A percentile compares a stretch with the other conserved stretches of the same genome.
phyloP scores from a whole-genome alignment of 1,140 invertebrate species.

The Condylostylus longicornis region DNA sequence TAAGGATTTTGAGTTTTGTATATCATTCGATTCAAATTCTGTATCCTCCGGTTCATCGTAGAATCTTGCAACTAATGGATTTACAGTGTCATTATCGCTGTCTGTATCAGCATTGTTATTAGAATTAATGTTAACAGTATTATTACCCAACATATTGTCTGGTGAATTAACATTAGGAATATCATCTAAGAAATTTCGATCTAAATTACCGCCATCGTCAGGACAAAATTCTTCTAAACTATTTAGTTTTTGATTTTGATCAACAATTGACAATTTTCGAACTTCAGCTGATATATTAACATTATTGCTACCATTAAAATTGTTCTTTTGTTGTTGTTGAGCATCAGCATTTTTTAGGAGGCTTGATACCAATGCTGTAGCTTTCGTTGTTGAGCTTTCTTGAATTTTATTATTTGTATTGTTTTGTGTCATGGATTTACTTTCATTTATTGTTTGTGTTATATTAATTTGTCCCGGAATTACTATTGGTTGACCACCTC shows the following conservation, averaged over 20 bases:
- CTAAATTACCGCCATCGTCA: conserved; percentile 57
- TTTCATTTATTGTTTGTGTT: not conserved
- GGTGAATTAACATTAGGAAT: no score
- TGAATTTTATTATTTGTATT: not conserved
- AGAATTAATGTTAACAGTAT: conserved; percentile 34
- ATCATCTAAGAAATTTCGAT: conserved; percentile 72
- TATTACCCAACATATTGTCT: no score
- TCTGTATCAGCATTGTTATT: conserved; percentile 18
- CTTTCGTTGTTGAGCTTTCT: conserved; percentile 4
- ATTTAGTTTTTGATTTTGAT: no score
- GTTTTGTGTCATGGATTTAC: not conserved
- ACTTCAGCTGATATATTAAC: no score
- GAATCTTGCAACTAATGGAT: conserved; percentile 74
- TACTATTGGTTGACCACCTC: conserved; percentile 19
- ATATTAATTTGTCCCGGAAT: conserved; percentile 1
- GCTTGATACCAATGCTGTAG: conserved; percentile 1
- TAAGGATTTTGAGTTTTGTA: no score
- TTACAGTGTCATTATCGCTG: conserved; percentile 60
- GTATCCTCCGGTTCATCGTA: conserved; percentile 48
- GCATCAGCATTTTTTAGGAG: conserved; percentile 1
- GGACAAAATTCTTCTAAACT: conserved; percentile 75
- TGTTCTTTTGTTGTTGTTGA: no score
- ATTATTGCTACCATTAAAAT: no score
- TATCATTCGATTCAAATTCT: no score
- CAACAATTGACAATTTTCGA: no score